Evolutionary conservation across 2,797 vertebrate species (phyloP), one percentile per base, ranked within the genome.

Genomic region (Acrossocheilus fasciatus): DNA sequence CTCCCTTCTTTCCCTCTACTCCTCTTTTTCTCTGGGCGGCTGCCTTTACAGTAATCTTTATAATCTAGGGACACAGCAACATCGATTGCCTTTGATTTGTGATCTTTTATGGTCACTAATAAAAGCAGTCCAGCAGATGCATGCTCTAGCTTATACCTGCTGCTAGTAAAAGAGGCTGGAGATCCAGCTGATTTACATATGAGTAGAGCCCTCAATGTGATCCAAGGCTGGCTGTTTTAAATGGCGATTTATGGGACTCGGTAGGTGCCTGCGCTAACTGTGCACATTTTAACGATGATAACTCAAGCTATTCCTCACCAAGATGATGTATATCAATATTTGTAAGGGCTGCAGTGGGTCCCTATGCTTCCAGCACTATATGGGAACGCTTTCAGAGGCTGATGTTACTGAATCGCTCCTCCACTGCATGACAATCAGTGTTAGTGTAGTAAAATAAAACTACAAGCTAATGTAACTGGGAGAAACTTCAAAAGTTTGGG

Each of bases 151-250:
- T 87, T 87, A 85, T 87, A 86, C 90, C 87, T 88, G 18, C 88
- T 69, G 59, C 88, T 92, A 90, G 91, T 93, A 89, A 91, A 64
- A 88, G 73, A 11, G 47, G 85, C 82, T 83, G 80, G 90, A 91
- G 88, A 92, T 91, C 88, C 88, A 69, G 88, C 89, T 89, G 92
- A 92, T 93, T 93, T 90, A 90, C 92, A 92, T 91, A 85, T 85
- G 86, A 90, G 89, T 76, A 85, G 39, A 26, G 88, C 74, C 52
- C 18, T 87, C 90, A 77, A 54, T 8, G 39, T 88, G 90, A 93
- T 94, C 92, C 89, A 93, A 91, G 89, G 82, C 89, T 88, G 85
- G 92, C 88, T 92, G 92, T 93, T 93, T 92, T 90, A 89, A 86
- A 89, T 64, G 84, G 64, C 87, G 74, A 93, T 94, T 94, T 93